Evolutionary conservation across 2,113 vertebrate species (phyloP).

Genomic region (Galemys pyrenaicus): DNA sequence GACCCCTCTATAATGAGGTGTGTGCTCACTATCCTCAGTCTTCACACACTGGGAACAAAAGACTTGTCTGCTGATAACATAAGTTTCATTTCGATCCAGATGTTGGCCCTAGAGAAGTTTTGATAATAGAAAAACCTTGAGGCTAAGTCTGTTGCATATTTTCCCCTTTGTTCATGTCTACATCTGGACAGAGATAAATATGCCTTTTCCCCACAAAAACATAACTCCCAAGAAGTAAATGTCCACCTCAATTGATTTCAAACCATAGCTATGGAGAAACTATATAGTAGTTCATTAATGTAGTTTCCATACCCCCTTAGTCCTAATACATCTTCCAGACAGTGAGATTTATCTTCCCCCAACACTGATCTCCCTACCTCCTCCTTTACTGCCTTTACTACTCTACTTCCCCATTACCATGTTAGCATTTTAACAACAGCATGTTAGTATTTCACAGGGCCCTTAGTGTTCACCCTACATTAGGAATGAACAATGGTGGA

Average conservation of each 20-base stretch:
- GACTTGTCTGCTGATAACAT: neutral
- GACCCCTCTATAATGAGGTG: accelerated
- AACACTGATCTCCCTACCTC: neutral
- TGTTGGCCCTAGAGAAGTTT: slow-evolving; percentile 4
- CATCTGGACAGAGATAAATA: slow-evolving; percentile 59
- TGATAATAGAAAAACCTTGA: slow-evolving; percentile 44
- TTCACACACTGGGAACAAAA: neutral
- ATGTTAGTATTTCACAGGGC: neutral
- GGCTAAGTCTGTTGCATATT: neutral
- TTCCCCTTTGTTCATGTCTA: slow-evolving; percentile 48
- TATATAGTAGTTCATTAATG: neutral
- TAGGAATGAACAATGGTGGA: neutral
- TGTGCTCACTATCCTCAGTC: neutral
- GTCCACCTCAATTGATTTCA: slow-evolving; percentile 51
- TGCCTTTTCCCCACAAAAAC: neutral
- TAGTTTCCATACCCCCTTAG: neutral
- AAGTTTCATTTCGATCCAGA: slow-evolving; percentile 30
- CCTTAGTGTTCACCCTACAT: neutral
- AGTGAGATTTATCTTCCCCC: slow-evolving; percentile 37
- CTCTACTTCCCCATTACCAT: neutral
- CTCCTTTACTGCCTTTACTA: slow-evolving; percentile 10
- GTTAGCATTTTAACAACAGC: slow-evolving; percentile 4
- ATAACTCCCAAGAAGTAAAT: slow-evolving; percentile 38
- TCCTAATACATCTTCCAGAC: slow-evolving; percentile 40
- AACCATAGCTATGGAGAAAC: neutral